Evolutionary conservation across 2,113 vertebrate species (phyloP), one percentile per base, ranked within the genome.

Genomic region (Zosterops borbonicus): DNA sequence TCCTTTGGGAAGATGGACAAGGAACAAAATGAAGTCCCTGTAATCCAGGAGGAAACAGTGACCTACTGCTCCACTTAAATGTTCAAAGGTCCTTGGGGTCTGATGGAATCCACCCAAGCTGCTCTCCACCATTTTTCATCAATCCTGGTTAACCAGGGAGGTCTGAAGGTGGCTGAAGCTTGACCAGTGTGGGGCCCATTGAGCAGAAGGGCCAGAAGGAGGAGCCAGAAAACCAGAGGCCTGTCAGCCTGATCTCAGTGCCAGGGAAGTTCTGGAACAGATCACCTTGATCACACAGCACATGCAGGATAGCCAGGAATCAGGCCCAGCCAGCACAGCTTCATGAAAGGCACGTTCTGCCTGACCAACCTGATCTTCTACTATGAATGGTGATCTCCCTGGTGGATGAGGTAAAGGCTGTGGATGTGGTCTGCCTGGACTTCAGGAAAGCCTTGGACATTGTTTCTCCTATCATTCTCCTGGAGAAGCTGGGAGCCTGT

Each of bases 171-270:
- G 4, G 4, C 35, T 42, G 47, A 29, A 62, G 25, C 14, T 35
- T 76, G n/a, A n/a, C 31, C 42, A 49, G 3, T 20, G 56, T 56
- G 71, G 10, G 0, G 0, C 22, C 22, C 4, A 2, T 13, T n/a
- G 55, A n/a, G 28, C 62, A 60, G 62, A 53, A 68, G 46, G 19
- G 52, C 60, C 0, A 0, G 78, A 47, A 76, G n/a, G 47, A 76
- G 63, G 31, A 63, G 55, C 6, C 35, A 37, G 71, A n/a, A 56
- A 69, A 12, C 47, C 31, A 18, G 39, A 62, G 55, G 25, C 17
- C 47, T 55, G 25, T 55, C 62, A 75, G 46, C 39, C 28, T 82
- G 78, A 14, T 11, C 47, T 68, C 1, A 1, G 25, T 70, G 56
- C 71, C 15, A 15, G 25, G 22, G 31, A 27, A 4, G n/a, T 28